A percentile compares a stretch with the other conserved stretches of the same genome.
Conservation (phyloP, 2,888 invertebrate genomes). For the Taphrorychus bicolor region DNA sequence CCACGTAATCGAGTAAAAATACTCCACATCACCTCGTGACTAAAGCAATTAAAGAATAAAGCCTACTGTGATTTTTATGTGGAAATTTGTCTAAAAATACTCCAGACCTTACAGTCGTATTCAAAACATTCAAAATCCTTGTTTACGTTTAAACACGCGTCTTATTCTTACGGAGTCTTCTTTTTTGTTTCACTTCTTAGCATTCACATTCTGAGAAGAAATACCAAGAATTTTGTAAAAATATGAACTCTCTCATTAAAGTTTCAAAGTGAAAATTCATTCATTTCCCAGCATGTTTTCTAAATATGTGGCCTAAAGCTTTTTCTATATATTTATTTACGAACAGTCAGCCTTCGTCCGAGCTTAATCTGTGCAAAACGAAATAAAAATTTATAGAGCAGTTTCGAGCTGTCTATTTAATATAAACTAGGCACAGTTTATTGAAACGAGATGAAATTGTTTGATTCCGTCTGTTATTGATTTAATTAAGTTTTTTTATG, state of each 20-base stretch:
- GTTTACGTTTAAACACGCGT: constrained; percentile 7
- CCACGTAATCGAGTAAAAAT: background rate
- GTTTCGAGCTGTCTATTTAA: background rate
- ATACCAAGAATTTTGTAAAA: no score
- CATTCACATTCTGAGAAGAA: no score
- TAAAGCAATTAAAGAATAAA: background rate
- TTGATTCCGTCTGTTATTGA: constrained; percentile 6
- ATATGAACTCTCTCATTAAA: background rate
- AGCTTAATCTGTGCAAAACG: background rate
- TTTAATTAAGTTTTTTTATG: constrained; percentile 17
- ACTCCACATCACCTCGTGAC: background rate
- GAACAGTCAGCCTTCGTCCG: background rate
- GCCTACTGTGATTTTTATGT: background rate
- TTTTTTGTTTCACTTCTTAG: background rate
- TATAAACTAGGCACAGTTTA: background rate
- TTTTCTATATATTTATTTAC: background rate
- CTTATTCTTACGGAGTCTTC: background rate
- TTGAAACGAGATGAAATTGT: constrained; percentile 1
- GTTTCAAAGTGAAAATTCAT: no score
- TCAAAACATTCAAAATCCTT: constrained; percentile 7
- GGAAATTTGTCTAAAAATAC: constrained; percentile 14
- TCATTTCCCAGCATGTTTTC: background rate
- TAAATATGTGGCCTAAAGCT: background rate
- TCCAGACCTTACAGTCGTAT: background rate
- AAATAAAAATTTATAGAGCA: background rate